Evolutionary conservation across 2,888 invertebrate species (phyloP), one percentile per base, ranked within the genome.

Genomic region (Meta bourneti): DNA sequence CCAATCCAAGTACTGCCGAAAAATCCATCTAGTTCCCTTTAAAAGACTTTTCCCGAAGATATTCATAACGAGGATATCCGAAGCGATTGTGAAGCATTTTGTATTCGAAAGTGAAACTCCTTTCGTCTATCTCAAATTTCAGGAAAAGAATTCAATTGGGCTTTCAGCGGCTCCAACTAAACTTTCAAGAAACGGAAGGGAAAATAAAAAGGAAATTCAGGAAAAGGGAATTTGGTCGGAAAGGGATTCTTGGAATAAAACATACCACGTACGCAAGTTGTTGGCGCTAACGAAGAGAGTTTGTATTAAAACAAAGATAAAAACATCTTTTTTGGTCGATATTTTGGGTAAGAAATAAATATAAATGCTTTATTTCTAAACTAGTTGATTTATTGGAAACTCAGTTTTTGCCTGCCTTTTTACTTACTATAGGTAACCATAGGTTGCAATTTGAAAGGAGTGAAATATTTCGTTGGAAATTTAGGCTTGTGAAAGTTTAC

Each of bases 191-290:
- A 49, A 78, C n/a, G 49, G 7, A 16, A 78, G 78, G 34, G 34
- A 34, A n/a, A 34, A 34, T 34, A 34, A 34, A 34, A 34, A 34
- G 34, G 34, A 34, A 34, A 2, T 34, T 34, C 34, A 34, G 34
- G 34, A 19, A 52, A 78, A 78, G 52, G 11, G 52, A 51, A 78
- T 78, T 19, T 78, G 52, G 52, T 5, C n/a, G 78, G 34, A 80
- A 80, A 71, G 19, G 72, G 61, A 61, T 9, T 61, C 72, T 9
- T 34, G 34, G 75, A 75, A 84, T 84, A 84, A 84, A 84, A 74
- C 61, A 84, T 74, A 9, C 74, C 74, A 74, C 84, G 84, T 84
- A 84, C 72, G 75, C 49, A n/a, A 82, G 52, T 72, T 71, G 51
- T 20, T 19, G 74, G 52, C 34, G n/a, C 61, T 84, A 84, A 84